Base-by-base conservation (phyloP, 2,113 vertebrate genomes). In the Fulmarus glacialis region DNA sequence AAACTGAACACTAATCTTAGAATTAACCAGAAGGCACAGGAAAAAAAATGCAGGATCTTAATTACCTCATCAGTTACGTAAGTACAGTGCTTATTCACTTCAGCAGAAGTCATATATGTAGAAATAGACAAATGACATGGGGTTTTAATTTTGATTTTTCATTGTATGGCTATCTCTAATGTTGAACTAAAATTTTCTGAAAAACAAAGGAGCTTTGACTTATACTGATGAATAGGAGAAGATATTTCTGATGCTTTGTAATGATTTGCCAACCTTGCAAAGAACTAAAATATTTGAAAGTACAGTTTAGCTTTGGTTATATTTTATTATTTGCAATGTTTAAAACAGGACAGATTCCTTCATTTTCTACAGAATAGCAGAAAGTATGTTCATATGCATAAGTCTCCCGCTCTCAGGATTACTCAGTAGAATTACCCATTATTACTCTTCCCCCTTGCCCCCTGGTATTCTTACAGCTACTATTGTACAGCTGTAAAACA, bases 1-100 rank as follows among this genome's bases (percentile, higher is more conserved):
- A 89, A 97, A 93, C 43, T 34, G 70, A 86, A 94, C 70, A 66
- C 17, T 93, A 90, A 96, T 87, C 68, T 55, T 63, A 89, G 58
- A 94, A 97, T 92, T 95, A 94, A 94, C 53, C 87, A 92, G 47
- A 72, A 90, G 60, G 47, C n/a, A 90, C 24, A 77, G 22, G 45
- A 82, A 87, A 53, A 81, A n/a, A 89, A 91, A 64, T 11, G 2
- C 45, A 87, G 17, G 40, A 75, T 32, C 45, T 93, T 89, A 89
- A 87, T 92, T 67, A 30, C 14, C 52, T 96, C 34, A 75, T 64
- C 16, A 81, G 8, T 89, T 95, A 50, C 45, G 55, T 86, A 67
- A 42, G 11, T 74, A 20, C 15, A 75, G 17, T 16, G 15, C 7
- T 79, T 77, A 79, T 80, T 62, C 77, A 59, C 30, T 64, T 83